phyloP scores from a whole-genome alignment of 2,113 vertebrate species.

The Pantherophis guttatus region DNA sequence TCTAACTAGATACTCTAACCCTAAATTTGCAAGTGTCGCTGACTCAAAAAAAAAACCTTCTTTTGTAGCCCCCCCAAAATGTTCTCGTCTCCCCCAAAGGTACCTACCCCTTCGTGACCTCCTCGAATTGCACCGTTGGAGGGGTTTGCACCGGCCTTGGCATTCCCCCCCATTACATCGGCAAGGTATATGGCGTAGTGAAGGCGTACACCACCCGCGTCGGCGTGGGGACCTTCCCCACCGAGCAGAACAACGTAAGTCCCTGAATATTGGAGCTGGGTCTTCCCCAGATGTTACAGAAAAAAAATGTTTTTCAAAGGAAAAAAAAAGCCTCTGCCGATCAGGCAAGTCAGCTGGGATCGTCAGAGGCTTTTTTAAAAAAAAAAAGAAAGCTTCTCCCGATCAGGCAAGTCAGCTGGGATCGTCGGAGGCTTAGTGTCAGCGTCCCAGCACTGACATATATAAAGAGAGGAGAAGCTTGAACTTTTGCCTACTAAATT shows the following conservation, averaged over 20 bases:
- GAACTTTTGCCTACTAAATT: too few relatives aligned
- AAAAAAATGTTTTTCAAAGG: too few relatives aligned
- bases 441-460: too few relatives aligned
- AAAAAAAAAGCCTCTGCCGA: too few relatives aligned
- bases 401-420: too few relatives aligned
- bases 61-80: fast-evolving
- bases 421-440: too few relatives aligned
- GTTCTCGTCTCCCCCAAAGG: slow-evolving; percentile 48
- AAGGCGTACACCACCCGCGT: slow-evolving; percentile 80
- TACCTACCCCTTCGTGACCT: slow-evolving; percentile 82
- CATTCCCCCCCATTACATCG: slow-evolving; percentile 69
- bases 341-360: too few relatives aligned
- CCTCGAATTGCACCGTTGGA: slow-evolving; percentile 68
- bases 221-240: slow-evolving; percentile 79
- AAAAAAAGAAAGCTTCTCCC: too few relatives aligned
- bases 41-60: not conserved
- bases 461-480: too few relatives aligned
- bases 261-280: not conserved
- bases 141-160: slow-evolving; percentile 81
- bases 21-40: not conserved
- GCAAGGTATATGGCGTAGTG: slow-evolving; percentile 78
- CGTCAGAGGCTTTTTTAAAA: too few relatives aligned
- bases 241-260: slow-evolving; percentile 79
- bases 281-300: not conserved
- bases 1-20: not conserved